phyloP scores from a whole-genome alignment of 2,797 vertebrate genomes.

The Natrix natrix region DNA sequence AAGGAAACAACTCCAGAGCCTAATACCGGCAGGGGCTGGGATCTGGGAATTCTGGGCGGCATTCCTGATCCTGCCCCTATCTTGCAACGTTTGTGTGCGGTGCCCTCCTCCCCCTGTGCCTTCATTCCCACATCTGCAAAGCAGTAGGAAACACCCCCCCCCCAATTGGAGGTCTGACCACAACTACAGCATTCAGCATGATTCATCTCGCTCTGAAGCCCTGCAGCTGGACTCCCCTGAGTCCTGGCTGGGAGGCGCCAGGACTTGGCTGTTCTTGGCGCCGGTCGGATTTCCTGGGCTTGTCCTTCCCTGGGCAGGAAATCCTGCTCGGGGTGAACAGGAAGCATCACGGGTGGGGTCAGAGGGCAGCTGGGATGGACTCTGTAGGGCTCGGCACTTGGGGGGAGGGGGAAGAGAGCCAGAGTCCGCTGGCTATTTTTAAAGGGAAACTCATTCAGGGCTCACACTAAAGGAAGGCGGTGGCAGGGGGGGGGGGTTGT shows the following conservation, averaged over 20 bases:
- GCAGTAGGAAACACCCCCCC: background rate
- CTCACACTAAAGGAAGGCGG: background rate
- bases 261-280: slow-evolving; percentile 4
- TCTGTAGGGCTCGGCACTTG: background rate
- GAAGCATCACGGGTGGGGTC: slow-evolving; percentile 11
- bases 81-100: background rate
- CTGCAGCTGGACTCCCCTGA: slow-evolving; percentile 37
- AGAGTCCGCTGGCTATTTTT: background rate
- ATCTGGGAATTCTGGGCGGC: background rate
- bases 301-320: slow-evolving; percentile 25
- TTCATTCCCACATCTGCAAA: background rate
- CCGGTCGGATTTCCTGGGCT: slow-evolving; percentile 20
- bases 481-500: background rate
- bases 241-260: slow-evolving; percentile 25
- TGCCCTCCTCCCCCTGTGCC: background rate
- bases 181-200: background rate
- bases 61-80: background rate
- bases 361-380: slow-evolving; percentile 24
- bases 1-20: background rate
- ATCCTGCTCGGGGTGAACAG: slow-evolving; percentile 25
- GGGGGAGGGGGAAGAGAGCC: background rate
- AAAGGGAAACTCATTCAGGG: background rate
- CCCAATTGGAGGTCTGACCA: background rate
- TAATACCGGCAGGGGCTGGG: background rate
- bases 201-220: slow-evolving; percentile 6